Percentiles rank a stretch among this genome's conserved stretches.
Conservation (phyloP, 2,888 invertebrate species). For the Piscicola geometra region DNA sequence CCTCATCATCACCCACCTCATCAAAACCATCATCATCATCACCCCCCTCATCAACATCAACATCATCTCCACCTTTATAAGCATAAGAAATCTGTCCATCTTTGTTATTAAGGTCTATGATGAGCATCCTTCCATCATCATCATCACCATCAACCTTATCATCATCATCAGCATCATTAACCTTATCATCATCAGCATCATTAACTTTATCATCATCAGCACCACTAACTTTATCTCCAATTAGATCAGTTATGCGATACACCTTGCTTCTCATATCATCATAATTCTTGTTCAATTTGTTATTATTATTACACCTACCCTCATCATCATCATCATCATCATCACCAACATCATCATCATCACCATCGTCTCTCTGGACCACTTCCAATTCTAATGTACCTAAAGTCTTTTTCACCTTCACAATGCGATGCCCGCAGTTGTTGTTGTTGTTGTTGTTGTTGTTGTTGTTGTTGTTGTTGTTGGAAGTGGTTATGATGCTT, state of each 20-base stretch:
- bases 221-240: no score
- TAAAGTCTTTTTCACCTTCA: background rate
- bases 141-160: background rate
- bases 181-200: background rate
- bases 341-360: conserved; percentile 17
- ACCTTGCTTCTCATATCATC: background rate
- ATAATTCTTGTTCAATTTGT: background rate
- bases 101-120: no score
- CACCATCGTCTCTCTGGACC: background rate
- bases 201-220: background rate
- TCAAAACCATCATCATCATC: no score
- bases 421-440: background rate
- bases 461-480: no score
- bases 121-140: conserved; percentile 12
- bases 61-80: no score
- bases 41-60: no score
- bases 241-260: no score
- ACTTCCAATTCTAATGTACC: background rate
- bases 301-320: background rate
- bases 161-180: background rate
- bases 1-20: no score
- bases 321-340: conserved; percentile 14
- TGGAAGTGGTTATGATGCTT: background rate
- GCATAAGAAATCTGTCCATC: no score
- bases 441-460: no score